Evolutionary conservation across 2,797 vertebrate genomes (phyloP), one percentile per base, ranked within the genome.

Genomic region (Poecilia wingei): DNA sequence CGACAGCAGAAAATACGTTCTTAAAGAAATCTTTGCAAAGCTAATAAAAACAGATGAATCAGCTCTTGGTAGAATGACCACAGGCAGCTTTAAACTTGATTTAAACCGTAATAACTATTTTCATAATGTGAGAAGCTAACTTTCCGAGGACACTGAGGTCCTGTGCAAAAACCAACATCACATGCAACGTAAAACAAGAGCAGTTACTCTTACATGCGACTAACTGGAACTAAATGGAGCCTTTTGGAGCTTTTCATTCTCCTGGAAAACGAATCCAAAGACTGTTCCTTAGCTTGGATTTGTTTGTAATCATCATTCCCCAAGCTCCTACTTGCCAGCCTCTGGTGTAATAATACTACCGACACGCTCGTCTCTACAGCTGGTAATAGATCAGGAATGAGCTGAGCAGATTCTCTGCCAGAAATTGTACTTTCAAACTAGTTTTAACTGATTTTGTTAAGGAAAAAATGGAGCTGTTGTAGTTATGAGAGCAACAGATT

Each of bases 281-380:
- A 78, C 31, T 80, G 43, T 25, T 39, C 72, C 22, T 73, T 71
- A 59, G 53, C 46, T 75, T 77, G 77, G 22, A 74, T 81, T 85
- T 71, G 74, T 36, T 78, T 82, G 59, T 59, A 25, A 79, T 91
- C 77, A 83, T 91, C 89, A 87, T 76, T 87, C 77, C 78, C 73
- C 64, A 71, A 81, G 71, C 84, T 81, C 84, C 84, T 80, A 80
- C 51, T 83, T 82, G 78, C 76, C 78, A 72, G 89, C 86, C 88
- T 86, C 77, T 85, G 88, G 87, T 76, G 0, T 80, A 71, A 80
- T 46, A 74, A 59, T 69, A 82, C 85, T 83, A 82, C 75, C 46
- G 80, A 86, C 84, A 57, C 6, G 74, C 83, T 89, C 69, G 28
- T 28, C 64, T 31, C 79, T 31, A 36, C 51, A 76, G 82, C 64